A percentile compares a stretch with the other conserved stretches of the same genome.
These are phyloP conservation scores for Discoglossus pictus DNA, from an alignment of 2,797 vertebrate genomes.

Conservation along the genomic window DNA sequence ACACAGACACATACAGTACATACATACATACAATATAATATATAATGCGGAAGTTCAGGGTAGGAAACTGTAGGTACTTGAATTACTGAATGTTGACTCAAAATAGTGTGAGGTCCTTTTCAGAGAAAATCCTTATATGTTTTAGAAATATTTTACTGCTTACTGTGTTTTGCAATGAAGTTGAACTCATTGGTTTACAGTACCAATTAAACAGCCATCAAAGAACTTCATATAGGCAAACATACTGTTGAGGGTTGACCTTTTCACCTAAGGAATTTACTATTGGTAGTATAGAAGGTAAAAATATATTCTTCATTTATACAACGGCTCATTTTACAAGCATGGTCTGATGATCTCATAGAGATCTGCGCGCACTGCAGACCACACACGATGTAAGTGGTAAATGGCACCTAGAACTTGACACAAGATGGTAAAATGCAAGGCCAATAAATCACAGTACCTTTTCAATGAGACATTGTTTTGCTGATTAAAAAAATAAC, in stretches of 20 bases:
- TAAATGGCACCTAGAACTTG: slow-evolving; percentile 18
- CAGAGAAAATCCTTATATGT: slow-evolving; percentile 18
- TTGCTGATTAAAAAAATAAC: too few species aligned
- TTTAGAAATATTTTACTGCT: slow-evolving; percentile 23
- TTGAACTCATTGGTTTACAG: slow-evolving; percentile 40
- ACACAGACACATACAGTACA: too few species aligned
- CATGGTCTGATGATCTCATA: slow-evolving; percentile 28
- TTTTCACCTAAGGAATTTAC: slow-evolving; percentile 24
- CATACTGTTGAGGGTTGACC: too few species aligned
- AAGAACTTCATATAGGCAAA: slow-evolving; percentile 16
- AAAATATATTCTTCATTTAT: slow-evolving; percentile 13
- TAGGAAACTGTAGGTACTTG: neutral
- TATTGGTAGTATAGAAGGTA: slow-evolving; percentile 19
- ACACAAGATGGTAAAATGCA: neutral
- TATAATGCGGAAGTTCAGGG: too few species aligned
- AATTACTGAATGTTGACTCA: slow-evolving; percentile 8
- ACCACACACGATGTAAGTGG: slow-evolving; percentile 27
- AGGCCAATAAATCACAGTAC: too few species aligned
- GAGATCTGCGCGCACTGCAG: slow-evolving; percentile 1
- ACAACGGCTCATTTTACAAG: slow-evolving; percentile 14
- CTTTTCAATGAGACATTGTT: too few species aligned
- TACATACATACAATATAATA: too few species aligned
- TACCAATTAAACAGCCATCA: slow-evolving; percentile 36
- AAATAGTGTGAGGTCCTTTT: slow-evolving; percentile 27
- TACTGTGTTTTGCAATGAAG: slow-evolving; percentile 22